Percentiles rank a stretch among this genome's conserved stretches.
Evolutionary conservation across 2,113 vertebrate genomes (phyloP).

Genomic region (Carassius gibelio): DNA sequence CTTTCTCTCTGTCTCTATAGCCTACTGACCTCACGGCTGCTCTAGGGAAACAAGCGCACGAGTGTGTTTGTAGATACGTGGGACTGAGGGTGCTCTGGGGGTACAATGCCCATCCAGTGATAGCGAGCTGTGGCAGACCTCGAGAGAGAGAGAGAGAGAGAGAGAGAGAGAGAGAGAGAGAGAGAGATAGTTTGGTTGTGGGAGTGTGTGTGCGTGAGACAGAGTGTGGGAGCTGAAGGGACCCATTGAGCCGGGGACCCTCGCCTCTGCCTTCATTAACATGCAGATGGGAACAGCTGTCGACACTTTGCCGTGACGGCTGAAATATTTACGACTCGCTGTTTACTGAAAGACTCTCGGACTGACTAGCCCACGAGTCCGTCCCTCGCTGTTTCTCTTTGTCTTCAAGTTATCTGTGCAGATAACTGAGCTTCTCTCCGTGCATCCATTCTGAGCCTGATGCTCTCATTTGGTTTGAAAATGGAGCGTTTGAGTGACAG

Average conservation of each 20-base stretch:
- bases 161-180: too few relatives aligned
- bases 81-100: conserved; percentile 30
- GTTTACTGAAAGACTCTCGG: conserved; percentile 67
- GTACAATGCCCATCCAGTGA: conserved; percentile 55
- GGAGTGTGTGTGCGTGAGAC: conserved; percentile 53
- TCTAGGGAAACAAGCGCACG: conserved; percentile 47
- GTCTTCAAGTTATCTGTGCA: neutral
- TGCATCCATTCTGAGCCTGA: conserved; percentile 2
- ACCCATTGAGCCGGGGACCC: conserved; percentile 69
- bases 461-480: conserved; percentile 60
- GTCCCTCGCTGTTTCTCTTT: conserved; percentile 19
- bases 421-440: conserved; percentile 13
- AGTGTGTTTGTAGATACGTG: conserved; percentile 53
- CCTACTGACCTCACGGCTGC: conserved; percentile 48
- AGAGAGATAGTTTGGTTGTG: conserved; percentile 39
- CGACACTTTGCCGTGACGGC: conserved; percentile 75
- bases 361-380: conserved; percentile 57
- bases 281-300: conserved; percentile 77
- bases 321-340: conserved; percentile 79
- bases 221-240: conserved; percentile 68
- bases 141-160: conserved; percentile 44
- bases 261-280: conserved; percentile 73
- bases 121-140: conserved; percentile 32
- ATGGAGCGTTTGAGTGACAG: conserved; percentile 70
- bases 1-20: conserved; percentile 42